Conservation (phyloP, 2,888 invertebrate genomes). For the Agonopterix alstromeriana region DNA sequence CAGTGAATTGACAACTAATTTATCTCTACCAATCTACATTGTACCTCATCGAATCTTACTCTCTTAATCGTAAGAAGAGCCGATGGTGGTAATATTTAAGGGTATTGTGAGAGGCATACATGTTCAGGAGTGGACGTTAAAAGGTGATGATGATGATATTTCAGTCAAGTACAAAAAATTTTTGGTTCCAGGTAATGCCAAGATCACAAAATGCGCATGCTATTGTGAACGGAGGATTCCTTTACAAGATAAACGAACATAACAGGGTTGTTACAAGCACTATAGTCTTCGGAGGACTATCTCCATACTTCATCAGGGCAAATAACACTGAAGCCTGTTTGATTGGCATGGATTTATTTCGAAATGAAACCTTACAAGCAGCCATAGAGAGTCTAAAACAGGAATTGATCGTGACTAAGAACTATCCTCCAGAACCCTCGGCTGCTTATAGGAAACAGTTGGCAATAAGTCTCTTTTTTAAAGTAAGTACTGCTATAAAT, state of each 20-base stretch:
- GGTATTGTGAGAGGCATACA: no score
- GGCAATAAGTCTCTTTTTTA: constrained; percentile 79
- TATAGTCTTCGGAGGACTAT: constrained; percentile 79
- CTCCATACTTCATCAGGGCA: constrained; percentile 61
- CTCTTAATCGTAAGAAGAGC: no score
- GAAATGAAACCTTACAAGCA: constrained; percentile 54
- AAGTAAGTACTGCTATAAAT: constrained; percentile 62
- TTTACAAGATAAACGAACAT: constrained; percentile 75
- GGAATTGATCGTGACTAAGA: constrained; percentile 35
- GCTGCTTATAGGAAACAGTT: constrained; percentile 76
- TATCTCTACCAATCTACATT: no score
- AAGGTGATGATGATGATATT: no score
- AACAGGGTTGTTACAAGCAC: constrained; percentile 32
- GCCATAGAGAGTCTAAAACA: constrained; percentile 30
- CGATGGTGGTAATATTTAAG: no score
- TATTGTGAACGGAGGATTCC: constrained; percentile 84
- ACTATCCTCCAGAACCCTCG: constrained; percentile 69
- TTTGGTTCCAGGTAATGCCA: constrained; percentile 82
- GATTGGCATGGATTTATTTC: constrained; percentile 51
- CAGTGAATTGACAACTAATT: no score
- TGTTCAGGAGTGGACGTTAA: no score
- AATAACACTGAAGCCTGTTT: constrained; percentile 66
- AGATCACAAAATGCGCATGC: constrained; percentile 85
- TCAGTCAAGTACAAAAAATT: not conserved
- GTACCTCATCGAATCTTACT: no score